phyloP scores from a whole-genome alignment of 2,797 vertebrate genomes.

The Acanthiza pusilla region DNA sequence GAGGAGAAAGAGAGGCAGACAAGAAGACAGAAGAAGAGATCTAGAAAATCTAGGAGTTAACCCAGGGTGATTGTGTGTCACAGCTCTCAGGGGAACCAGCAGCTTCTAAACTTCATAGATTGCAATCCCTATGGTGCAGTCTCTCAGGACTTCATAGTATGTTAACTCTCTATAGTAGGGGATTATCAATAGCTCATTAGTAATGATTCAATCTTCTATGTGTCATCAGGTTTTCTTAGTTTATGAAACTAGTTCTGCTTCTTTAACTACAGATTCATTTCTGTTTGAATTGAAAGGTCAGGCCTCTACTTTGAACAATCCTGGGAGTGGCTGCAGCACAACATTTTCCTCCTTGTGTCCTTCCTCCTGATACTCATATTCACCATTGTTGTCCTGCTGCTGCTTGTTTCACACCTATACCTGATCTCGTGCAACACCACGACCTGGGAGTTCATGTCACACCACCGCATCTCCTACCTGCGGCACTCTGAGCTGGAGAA shows the following conservation, averaged over 20 bases:
- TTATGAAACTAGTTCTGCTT: background rate
- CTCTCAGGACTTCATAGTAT: background rate
- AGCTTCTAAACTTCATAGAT: background rate
- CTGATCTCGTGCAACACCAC: conserved; percentile 91
- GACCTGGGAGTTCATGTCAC: conserved; percentile 96
- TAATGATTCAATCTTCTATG: background rate
- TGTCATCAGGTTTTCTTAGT: background rate
- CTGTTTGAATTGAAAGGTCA: conserved; percentile 78
- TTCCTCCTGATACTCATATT: conserved; percentile 76
- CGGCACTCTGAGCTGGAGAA: conserved; percentile 82
- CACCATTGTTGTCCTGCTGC: conserved; percentile 78
- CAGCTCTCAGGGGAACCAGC: background rate
- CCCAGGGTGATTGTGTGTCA: background rate
- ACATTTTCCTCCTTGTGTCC: conserved; percentile 78
- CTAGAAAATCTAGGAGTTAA: background rate
- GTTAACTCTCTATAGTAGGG: background rate
- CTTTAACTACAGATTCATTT: background rate
- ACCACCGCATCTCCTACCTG: conserved; percentile 93
- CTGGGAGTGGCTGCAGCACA: conserved; percentile 84
- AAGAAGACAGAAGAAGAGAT: no score
- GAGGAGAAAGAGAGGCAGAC: no score
- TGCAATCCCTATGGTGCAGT: background rate
- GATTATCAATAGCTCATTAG: background rate
- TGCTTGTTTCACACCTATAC: conserved; percentile 90
- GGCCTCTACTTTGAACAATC: conserved; percentile 78